Evolutionary conservation across 2,113 vertebrate species (phyloP), one percentile per base, ranked within the genome.

Genomic region (Cyprinodon variegatus): DNA sequence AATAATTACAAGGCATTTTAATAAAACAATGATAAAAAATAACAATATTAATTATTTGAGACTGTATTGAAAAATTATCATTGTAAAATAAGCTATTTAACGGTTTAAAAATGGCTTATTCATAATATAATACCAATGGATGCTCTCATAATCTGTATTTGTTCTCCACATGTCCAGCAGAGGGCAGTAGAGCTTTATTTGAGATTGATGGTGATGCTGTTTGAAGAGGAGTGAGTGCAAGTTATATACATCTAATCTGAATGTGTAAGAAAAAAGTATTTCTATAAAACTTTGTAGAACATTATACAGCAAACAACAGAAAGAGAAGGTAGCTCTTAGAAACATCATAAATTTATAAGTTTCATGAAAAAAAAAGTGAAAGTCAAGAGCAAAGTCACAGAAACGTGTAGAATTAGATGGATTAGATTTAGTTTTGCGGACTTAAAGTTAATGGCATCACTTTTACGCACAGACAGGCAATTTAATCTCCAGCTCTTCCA

Each of bases 121-220:
- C 12, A 15, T 22, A 14, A 1, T 61, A 36, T 20, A 9, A 40
- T 3, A 4, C n/a, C 63, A n/a, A 17, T 20, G 1, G 7, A 53
- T 0, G 20, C 50, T 10, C 9, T 8, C 10, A 12, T 43, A 29
- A 67, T 36, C 38, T 37, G 20, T 4, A 1, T 0, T 2, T 48
- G 45, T 70, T 61, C n/a, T 22, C 15, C 36, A 67, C 10, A 1
- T 40, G 43, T 70, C 91, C 93, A 92, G 72, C 74, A 92, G 93
- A 91, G 89, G 91, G 91, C 89, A 91, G 89, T 79, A 90, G 70
- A 87, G 89, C 4, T 62, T 69, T 85, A 79, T 67, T 85, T 75
- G 77, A 77, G 29, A 11, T 68, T 78, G 40, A 76, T 11, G 45
- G 36, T 10, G 11, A 20, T 6, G 48, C 6, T 15, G 46, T 14